phyloP scores from a whole-genome alignment of 2,888 invertebrate species.

The Drosophila meridiana region DNA sequence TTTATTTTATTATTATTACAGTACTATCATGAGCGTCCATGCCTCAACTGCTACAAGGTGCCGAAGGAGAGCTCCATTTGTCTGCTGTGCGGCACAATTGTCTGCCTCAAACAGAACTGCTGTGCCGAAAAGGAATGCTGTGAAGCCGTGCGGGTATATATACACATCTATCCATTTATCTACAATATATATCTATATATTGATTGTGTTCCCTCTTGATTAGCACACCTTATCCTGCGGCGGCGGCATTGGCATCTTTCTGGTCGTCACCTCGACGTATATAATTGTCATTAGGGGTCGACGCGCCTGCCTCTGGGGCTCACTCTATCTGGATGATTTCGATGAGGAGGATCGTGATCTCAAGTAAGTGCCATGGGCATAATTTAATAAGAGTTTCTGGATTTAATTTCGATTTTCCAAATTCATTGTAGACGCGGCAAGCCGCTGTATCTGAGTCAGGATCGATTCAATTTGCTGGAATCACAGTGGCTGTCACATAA shows the following conservation, averaged over 20 bases:
- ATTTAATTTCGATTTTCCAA: background rate
- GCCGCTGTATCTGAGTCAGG: slow-evolving; percentile 96
- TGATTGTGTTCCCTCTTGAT: slow-evolving; percentile 32
- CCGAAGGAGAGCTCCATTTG: slow-evolving; percentile 97
- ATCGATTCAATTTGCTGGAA: slow-evolving; percentile 95
- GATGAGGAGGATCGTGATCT: slow-evolving; percentile 99
- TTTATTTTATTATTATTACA: slow-evolving; percentile 76
- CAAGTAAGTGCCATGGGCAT: slow-evolving; percentile 87
- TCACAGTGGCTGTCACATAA: slow-evolving; percentile 98
- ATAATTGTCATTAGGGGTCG: slow-evolving; percentile 97
- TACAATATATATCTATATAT: background rate
- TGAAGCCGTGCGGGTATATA: slow-evolving; percentile 91
- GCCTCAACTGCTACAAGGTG: slow-evolving; percentile 94
- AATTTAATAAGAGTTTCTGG: no score
- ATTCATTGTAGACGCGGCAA: slow-evolving; percentile 94
- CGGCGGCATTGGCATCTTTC: slow-evolving; percentile 97
- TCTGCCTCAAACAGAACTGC: slow-evolving; percentile 95
- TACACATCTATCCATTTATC: background rate
- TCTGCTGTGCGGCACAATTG: slow-evolving; percentile 95
- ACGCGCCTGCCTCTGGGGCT: slow-evolving; percentile 98
- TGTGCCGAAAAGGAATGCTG: slow-evolving; percentile 93
- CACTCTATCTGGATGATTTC: slow-evolving; percentile 97
- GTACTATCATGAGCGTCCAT: slow-evolving; percentile 96
- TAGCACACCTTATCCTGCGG: slow-evolving; percentile 97
- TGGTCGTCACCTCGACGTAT: slow-evolving; percentile 97